Conservation (phyloP, 2,113 vertebrate genomes). For the Amia ocellicauda region DNA sequence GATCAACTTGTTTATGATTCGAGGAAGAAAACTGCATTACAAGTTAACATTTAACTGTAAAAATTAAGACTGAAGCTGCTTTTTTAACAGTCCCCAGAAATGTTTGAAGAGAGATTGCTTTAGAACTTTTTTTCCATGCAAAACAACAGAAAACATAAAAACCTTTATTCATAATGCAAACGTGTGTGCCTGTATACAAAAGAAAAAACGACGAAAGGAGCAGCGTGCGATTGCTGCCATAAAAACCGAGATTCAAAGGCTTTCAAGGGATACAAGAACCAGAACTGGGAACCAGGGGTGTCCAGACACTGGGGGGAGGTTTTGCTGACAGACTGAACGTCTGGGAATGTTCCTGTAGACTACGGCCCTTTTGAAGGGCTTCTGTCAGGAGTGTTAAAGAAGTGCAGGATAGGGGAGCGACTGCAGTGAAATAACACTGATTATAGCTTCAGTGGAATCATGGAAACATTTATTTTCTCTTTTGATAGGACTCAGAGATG, state of each 20-base stretch:
- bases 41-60: constrained; percentile 63
- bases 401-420: constrained; percentile 55
- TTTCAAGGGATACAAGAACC: constrained; percentile 47
- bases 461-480: constrained; percentile 42
- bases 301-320: constrained; percentile 63
- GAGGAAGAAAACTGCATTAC: constrained; percentile 70
- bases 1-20: constrained; percentile 48
- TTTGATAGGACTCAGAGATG: constrained; percentile 60
- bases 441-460: constrained; percentile 53
- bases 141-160: constrained; percentile 75
- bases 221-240: constrained; percentile 37
- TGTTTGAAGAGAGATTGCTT: constrained; percentile 64
- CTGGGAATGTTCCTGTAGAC: constrained; percentile 56
- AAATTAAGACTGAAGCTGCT: constrained; percentile 62
- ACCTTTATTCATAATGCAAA: constrained; percentile 64
- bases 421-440: constrained; percentile 66
- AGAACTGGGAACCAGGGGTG: constrained; percentile 54
- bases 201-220: constrained; percentile 42
- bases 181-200: constrained; percentile 65
- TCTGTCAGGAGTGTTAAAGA: constrained; percentile 61
- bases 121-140: constrained; percentile 73
- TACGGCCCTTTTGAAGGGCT: constrained; percentile 69
- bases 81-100: constrained; percentile 62
- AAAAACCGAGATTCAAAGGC: no score
- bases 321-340: constrained; percentile 58